A percentile compares a stretch with the other conserved stretches of the same genome.
Evolutionary conservation across 2,797 vertebrate genomes (phyloP).

Genomic region (Syndactyla subalaris): DNA sequence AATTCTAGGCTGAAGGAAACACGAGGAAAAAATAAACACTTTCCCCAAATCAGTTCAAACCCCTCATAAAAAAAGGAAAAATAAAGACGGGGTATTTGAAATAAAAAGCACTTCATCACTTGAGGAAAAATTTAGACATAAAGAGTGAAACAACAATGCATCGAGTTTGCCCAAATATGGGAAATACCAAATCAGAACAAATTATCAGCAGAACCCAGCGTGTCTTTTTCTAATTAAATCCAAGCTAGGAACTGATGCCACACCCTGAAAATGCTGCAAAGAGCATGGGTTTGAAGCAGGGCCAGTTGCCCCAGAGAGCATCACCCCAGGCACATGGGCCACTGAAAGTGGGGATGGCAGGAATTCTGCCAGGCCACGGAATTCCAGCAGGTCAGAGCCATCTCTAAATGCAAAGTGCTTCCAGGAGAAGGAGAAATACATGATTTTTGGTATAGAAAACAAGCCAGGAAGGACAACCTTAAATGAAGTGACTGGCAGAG

Average conservation of each 20-base stretch:
- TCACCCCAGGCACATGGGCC: too few relatives aligned
- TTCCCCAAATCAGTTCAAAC: not conserved
- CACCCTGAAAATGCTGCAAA: constrained; percentile 7
- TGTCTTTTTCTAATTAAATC: constrained; percentile 41
- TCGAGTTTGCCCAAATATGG: constrained; percentile 22
- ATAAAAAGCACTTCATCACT: not conserved
- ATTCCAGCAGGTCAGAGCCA: not conserved
- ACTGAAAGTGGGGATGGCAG: not conserved
- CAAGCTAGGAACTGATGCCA: not conserved
- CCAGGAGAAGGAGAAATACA: not conserved
- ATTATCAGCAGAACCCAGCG: not conserved
- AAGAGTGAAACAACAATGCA: constrained; percentile 7
- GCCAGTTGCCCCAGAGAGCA: not conserved
- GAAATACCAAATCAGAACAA: constrained; percentile 34
- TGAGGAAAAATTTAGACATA: constrained; percentile 5
- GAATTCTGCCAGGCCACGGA: not conserved
- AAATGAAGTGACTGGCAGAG: not conserved
- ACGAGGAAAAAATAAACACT: constrained; percentile 7
- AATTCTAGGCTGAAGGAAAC: constrained; percentile 19
- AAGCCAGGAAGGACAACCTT: not conserved
- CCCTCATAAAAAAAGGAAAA: constrained; percentile 2
- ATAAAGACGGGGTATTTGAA: not conserved
- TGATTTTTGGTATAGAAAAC: not conserved
- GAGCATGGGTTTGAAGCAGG: not conserved
- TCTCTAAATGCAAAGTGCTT: not conserved